Conservation (phyloP, 2,888 invertebrate genomes). For the Punctoribates punctum region DNA sequence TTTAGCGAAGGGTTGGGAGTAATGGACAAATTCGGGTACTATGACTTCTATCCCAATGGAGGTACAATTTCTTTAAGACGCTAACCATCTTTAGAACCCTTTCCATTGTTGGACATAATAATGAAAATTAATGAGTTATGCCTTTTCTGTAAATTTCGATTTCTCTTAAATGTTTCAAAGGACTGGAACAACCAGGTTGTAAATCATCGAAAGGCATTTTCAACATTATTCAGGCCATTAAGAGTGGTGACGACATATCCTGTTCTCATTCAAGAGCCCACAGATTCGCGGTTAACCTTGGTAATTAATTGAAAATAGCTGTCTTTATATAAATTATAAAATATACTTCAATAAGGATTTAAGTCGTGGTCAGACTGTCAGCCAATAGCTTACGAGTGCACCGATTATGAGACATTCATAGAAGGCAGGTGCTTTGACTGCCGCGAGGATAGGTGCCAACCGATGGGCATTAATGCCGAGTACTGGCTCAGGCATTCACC, state of each 20-base stretch:
- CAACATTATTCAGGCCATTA: not conserved
- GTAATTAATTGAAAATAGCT: not conserved
- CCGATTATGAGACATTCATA: not conserved
- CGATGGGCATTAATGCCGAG: not conserved
- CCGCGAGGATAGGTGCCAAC: not conserved
- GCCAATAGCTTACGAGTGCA: slow-evolving; percentile 10
- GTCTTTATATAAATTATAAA: not conserved
- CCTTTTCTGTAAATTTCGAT: not conserved
- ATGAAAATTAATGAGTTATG: not conserved
- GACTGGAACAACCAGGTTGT: not conserved
- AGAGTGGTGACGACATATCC: not conserved
- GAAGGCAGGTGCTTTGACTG: slow-evolving; percentile 18
- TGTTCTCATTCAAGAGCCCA: slow-evolving; percentile 8
- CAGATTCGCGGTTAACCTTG: not conserved
- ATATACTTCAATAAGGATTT: not conserved
- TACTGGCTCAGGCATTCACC: not conserved
- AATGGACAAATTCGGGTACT: not conserved
- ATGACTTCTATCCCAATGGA: slow-evolving; percentile 23
- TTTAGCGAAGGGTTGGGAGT: not conserved
- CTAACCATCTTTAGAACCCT: too few relatives aligned
- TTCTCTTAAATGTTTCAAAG: not conserved
- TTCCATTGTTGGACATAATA: too few relatives aligned
- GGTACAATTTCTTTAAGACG: not conserved
- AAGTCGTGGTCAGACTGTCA: not conserved
- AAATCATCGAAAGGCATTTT: not conserved